Conservation (phyloP, 2,797 vertebrate genomes). For the Alectoris magna region DNA sequence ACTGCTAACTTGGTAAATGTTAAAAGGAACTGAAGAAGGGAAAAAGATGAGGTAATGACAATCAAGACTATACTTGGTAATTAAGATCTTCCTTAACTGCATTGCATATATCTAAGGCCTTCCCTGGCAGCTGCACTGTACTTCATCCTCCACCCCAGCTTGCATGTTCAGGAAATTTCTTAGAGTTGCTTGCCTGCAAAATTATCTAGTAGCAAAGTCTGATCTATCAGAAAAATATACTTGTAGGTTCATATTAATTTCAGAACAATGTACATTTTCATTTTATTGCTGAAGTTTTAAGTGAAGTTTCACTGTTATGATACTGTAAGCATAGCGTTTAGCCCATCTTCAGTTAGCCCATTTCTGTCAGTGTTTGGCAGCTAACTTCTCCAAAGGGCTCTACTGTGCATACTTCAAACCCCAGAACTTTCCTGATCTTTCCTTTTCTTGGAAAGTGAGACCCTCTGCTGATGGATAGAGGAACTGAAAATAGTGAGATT, state of each 20-base stretch:
- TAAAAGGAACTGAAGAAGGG: no score
- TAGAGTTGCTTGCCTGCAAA: neutral
- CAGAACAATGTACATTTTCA: neutral
- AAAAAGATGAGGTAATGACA: no score
- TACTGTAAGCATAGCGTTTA: neutral
- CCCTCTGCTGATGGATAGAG: neutral
- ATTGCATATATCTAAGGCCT: neutral
- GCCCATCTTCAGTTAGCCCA: neutral
- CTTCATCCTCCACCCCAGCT: neutral
- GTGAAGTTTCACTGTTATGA: neutral
- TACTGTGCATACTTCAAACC: neutral
- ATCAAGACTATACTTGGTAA: neutral
- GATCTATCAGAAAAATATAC: neutral
- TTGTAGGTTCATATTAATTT: neutral
- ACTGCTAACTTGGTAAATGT: no score
- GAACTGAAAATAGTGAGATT: neutral
- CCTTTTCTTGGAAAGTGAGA: slow-evolving; percentile 22
- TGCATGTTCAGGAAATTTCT: neutral
- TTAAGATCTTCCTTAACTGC: neutral
- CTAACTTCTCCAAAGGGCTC: neutral
- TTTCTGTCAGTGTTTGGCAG: neutral
- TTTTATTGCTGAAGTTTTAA: neutral
- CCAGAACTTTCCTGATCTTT: neutral
- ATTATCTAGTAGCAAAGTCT: neutral
- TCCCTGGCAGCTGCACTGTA: neutral